A percentile compares a stretch with the other conserved stretches of the same genome.
Conservation (phyloP, 2,888 invertebrate species). For the Oligia latruncula region DNA sequence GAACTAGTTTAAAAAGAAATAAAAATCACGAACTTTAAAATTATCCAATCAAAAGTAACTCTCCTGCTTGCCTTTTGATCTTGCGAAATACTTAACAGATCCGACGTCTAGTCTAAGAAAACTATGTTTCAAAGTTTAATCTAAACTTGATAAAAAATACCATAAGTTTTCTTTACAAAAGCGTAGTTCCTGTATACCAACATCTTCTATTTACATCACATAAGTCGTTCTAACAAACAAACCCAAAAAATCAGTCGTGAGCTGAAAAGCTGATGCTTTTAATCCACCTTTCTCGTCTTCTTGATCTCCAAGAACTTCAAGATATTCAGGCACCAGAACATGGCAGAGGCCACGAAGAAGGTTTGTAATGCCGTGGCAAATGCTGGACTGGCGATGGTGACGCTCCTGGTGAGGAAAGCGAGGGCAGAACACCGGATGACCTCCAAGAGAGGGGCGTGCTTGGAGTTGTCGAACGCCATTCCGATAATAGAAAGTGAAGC, state of each 20-base stretch:
- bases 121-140: neutral
- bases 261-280: slow-evolving; percentile 10
- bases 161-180: neutral
- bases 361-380: slow-evolving; percentile 86
- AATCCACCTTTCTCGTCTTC: slow-evolving; percentile 73
- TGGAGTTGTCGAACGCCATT: slow-evolving; percentile 92
- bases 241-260: slow-evolving; percentile 46
- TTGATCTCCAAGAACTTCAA: slow-evolving; percentile 90
- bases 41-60: neutral
- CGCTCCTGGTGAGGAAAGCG: slow-evolving; percentile 86
- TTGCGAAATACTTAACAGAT: neutral
- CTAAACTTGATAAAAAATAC: neutral
- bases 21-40: neutral
- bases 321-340: slow-evolving; percentile 92
- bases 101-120: neutral
- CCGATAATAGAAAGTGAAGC: slow-evolving; percentile 93
- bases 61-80: neutral
- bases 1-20: slow-evolving; percentile 1
- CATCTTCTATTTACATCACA: slow-evolving; percentile 18
- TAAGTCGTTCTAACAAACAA: slow-evolving; percentile 23
- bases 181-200: neutral
- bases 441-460: slow-evolving; percentile 91
- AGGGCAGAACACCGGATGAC: slow-evolving; percentile 91
- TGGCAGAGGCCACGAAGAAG: slow-evolving; percentile 90
- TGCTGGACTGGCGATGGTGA: slow-evolving; percentile 79